Evolutionary conservation across 1,140 invertebrate genomes (phyloP).

Genomic region (Ptiloglossa arizonensis): DNA sequence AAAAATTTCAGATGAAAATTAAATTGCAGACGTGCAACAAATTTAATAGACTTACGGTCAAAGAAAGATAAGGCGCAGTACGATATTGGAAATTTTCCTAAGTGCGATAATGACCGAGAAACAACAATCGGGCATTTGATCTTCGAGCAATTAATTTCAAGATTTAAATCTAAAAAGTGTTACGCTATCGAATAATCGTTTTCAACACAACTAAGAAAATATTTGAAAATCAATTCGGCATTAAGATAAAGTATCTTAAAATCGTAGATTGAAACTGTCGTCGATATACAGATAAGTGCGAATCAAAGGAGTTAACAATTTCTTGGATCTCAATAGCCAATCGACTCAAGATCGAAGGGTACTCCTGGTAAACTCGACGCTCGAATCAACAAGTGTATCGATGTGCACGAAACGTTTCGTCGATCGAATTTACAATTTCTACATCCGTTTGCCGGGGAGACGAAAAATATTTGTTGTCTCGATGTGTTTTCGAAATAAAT

Average conservation of each 20-base stretch:
- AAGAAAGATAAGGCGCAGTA: neutral
- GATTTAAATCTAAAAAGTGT: neutral
- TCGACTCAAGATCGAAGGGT: neutral
- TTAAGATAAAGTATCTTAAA: neutral
- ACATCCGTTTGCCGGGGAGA: constrained; percentile 9
- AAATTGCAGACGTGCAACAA: neutral
- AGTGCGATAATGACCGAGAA: neutral
- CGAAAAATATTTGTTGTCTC: constrained; percentile 27
- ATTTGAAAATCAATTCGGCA: too few species aligned
- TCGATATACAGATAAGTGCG: neutral
- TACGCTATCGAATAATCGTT: neutral
- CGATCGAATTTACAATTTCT: neutral
- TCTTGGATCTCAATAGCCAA: neutral
- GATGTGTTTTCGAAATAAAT: neutral
- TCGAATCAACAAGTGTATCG: neutral
- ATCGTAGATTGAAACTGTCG: neutral
- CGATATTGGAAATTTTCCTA: constrained; percentile 30
- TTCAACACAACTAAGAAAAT: neutral
- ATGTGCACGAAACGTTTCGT: too few species aligned
- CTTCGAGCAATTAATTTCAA: neutral
- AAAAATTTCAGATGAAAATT: neutral
- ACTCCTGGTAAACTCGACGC: neutral
- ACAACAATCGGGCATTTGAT: neutral
- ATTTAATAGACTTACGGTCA: constrained; percentile 6
- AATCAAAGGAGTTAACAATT: neutral